Base-by-base conservation (phyloP, 2,113 vertebrate genomes). In the Ginglymostoma cirratum region DNA sequence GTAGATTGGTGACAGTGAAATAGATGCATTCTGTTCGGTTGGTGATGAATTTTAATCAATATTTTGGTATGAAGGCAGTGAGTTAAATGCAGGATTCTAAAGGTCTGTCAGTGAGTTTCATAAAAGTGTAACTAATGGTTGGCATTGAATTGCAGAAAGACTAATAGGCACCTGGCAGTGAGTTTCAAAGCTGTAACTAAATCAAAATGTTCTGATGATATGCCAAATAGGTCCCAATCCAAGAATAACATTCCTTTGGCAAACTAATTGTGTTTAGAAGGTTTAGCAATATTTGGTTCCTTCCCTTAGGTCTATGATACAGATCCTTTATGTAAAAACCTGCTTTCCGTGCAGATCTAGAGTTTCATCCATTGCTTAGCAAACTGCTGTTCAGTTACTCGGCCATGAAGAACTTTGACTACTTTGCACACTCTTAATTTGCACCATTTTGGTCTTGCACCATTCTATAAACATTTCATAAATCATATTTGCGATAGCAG, bases 201-300 rank as follows among this genome's bases (percentile, higher is more conserved):
- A 93, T 93, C 34, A 93, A 66, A 93, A 93, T 66, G 87, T 92
- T 92, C 87, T 92, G 87, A 92, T n/a, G 30, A 92, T 92, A 34
- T 66, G 61, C 89, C 89, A 93, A 66, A 38, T 93, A 38, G n/a
- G 38, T 66, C 89, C 34, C 7, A n/a, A 67, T 93, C 89, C 89
- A 93, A 93, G 89, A 65, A 93, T 66, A 93, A 93, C 89, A 93
- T 42, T 93, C 89, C 21, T n/a, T 93, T 93, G 61, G 89, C 89
- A 67, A 66, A n/a, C 34, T 65, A 93, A 65, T 93, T 93, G 89
- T 21, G 5, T 93, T 93, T 66, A 38, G 89, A 66, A 93, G 55
- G 52, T 92, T 93, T 66, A 66, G 61, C 17, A 42, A 66, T 66
- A 66, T 42, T 83, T 45, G 38, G 17, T 83, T 83, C 80, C 19